Base-by-base conservation (phyloP, 2,797 vertebrate species). In the Australoheros facetus region DNA sequence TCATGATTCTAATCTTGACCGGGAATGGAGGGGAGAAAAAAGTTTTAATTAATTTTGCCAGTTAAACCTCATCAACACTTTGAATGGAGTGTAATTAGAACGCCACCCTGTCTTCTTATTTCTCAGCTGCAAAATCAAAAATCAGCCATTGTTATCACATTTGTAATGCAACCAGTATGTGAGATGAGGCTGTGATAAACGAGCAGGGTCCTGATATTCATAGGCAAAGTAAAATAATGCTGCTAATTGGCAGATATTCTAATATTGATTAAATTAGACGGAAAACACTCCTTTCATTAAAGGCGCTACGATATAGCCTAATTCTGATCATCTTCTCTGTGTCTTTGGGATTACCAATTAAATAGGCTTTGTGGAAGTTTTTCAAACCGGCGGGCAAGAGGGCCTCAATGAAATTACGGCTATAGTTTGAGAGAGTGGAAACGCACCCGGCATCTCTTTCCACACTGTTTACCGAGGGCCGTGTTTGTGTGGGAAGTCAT, bases 61-160 rank as follows among this genome's bases (percentile, higher is more conserved):
- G 93, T 96, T 95, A 95, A 95, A 95, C 92, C 95, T 96, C 95
- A 95, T 96, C 95, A 96, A 94, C 93, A 94, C 88, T 95, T 94
- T 95, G 94, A 95, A 95, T 94, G 89, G 91, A 91, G 93, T 88
- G 89, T 95, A 96, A 96, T 96, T 95, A 95, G 93, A 93, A 93
- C 73, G 32, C 85, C 79, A 30, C 90, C 87, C 87, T 89, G 83
- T 91, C 79, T 30, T 92, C 91, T 92, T 91, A 90, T 93, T 94
- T 92, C 88, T 92, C 92, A 88, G 91, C 76, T 78, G 90, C 73
- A 80, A 91, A 95, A 94, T 93, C 91, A 93, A 91, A 94, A 95
- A 95, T 94, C 90, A 94, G 78, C 90, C 92, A 93, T 95, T 95
- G 95, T 96, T 95, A 95, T 95, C 94, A 89, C 92, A 90, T 94